Conservation (phyloP, 2,797 vertebrate genomes). For the Capromys pilorides region DNA sequence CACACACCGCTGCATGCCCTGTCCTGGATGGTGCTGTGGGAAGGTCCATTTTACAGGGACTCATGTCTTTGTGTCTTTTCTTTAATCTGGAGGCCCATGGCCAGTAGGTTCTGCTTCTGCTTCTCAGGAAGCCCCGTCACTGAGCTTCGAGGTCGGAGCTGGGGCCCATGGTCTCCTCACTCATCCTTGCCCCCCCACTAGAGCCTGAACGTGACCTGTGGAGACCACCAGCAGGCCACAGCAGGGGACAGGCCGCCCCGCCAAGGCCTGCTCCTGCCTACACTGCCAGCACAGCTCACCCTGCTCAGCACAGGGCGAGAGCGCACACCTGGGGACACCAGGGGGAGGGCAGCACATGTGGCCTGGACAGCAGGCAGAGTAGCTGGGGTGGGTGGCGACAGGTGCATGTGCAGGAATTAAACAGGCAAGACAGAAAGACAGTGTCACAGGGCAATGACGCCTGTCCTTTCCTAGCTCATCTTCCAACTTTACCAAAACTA, state of each 20-base stretch:
- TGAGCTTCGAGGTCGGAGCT: background rate
- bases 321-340: no score
- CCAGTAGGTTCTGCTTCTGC: background rate
- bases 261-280: no score
- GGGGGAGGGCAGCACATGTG: no score
- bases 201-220: background rate
- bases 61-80: background rate
- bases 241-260: no score
- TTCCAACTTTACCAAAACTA: conserved; percentile 19
- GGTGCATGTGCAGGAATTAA: background rate
- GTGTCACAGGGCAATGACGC: background rate
- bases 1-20: conserved; percentile 3
- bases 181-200: background rate
- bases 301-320: background rate
- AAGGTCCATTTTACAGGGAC: background rate
- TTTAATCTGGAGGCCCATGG: background rate
- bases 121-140: background rate
- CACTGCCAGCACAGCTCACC: rapidly evolving
- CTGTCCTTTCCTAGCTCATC: background rate
- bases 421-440: background rate
- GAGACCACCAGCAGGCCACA: background rate
- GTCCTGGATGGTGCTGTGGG: background rate
- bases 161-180: background rate
- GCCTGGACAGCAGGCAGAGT: background rate
- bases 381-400: no score